Conservation (phyloP, 2,113 vertebrate genomes). For the Desmodus rotundus region DNA sequence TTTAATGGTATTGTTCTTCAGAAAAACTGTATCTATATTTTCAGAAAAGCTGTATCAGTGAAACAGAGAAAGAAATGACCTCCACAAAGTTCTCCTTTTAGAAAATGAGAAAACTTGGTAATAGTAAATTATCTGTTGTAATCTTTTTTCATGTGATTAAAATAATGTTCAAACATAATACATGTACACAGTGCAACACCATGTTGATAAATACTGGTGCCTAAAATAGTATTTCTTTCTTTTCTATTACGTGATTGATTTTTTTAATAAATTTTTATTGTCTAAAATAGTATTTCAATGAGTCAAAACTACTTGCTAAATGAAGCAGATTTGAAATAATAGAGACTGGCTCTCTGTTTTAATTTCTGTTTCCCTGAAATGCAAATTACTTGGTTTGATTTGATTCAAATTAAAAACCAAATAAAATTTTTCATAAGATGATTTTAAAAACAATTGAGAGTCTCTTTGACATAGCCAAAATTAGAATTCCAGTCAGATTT, state of each 20-base stretch:
- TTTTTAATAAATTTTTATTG: too few relatives aligned
- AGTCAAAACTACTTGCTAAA: not conserved
- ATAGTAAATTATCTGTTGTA: not conserved
- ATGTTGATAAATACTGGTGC: not conserved
- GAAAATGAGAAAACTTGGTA: not conserved
- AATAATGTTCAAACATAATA: not conserved
- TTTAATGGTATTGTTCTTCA: not conserved
- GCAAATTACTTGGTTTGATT: not conserved
- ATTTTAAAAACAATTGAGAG: not conserved
- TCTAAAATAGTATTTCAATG: not conserved
- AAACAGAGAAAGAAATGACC: not conserved
- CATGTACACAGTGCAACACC: not conserved
- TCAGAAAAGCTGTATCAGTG: not conserved
- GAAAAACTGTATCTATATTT: not conserved
- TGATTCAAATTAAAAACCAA: not conserved
- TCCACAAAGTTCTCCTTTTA: not conserved
- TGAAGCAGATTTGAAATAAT: not conserved
- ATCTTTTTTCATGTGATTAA: not conserved
- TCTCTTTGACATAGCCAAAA: not conserved
- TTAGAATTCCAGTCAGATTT: constrained; percentile 21
- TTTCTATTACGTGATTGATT: too few relatives aligned
- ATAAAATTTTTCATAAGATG: constrained; percentile 10
- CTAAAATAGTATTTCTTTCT: not conserved
- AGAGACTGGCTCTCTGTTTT: not conserved
- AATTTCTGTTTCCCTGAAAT: constrained; percentile 6